These are phyloP conservation scores for Agelas oroides DNA, from an alignment of 37 sponge, comb jelly and placozoan species.

Conservation along the genomic window DNA sequence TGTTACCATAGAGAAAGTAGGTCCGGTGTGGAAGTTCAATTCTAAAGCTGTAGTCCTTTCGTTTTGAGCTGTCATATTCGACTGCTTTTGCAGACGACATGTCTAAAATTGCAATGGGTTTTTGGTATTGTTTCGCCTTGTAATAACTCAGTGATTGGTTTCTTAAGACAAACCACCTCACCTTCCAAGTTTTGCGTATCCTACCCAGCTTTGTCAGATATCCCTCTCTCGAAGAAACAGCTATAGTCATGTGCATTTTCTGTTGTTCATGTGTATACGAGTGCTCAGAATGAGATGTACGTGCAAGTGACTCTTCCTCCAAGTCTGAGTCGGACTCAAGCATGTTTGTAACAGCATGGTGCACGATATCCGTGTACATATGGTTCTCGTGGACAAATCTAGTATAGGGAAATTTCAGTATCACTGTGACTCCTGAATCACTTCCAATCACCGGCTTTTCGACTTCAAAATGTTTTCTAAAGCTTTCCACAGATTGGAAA, in stretches of 20 bases:
- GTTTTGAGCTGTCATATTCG: constrained; percentile 58
- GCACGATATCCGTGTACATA: constrained; percentile 59
- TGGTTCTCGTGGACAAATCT: constrained; percentile 60
- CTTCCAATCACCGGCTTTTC: constrained; percentile 71
- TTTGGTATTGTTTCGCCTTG: constrained; percentile 52
- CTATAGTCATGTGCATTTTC: not conserved
- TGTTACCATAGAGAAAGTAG: constrained; percentile 54
- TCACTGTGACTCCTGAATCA: constrained; percentile 72
- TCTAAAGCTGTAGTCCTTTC: constrained; percentile 72
- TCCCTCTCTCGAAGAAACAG: constrained; percentile 75
- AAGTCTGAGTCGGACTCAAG: constrained; percentile 6
- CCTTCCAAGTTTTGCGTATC: constrained; percentile 69
- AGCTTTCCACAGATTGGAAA: constrained; percentile 39
- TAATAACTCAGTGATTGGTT: constrained; percentile 67
- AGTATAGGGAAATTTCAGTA: constrained; percentile 67
- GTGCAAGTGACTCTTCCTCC: not conserved
- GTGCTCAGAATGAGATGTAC: not conserved
- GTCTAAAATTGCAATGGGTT: constrained; percentile 66
- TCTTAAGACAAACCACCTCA: constrained; percentile 82
- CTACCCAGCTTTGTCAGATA: constrained; percentile 80
- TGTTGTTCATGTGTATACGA: not conserved
- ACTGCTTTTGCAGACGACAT: constrained; percentile 51
- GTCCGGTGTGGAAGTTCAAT: constrained; percentile 48
- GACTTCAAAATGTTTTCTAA: constrained; percentile 69
- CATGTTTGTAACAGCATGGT: constrained; percentile 71